Percentiles rank a stretch among this genome's conserved stretches.
Evolutionary conservation across 2,797 vertebrate genomes (phyloP).

Genomic region (Squalus acanthias): DNA sequence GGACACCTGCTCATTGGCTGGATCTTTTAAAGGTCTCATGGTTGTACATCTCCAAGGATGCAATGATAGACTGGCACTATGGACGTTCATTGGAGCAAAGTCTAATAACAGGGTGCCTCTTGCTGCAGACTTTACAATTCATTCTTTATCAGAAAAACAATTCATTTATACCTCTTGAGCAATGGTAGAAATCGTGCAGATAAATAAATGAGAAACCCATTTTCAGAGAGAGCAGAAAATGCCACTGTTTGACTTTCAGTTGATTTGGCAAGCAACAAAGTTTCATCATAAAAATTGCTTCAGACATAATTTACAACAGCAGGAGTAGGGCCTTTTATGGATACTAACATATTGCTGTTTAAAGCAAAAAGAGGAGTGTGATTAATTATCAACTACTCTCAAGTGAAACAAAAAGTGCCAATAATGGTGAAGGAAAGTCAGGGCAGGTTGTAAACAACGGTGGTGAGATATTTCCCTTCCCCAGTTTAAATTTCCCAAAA

Average conservation of each 20-base stretch:
- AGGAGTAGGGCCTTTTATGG: neutral
- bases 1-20: neutral
- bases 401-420: neutral
- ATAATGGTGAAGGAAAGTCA: neutral
- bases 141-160: neutral
- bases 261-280: neutral
- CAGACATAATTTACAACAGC: neutral
- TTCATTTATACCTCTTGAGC: neutral
- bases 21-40: too few relatives aligned
- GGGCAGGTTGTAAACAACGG: neutral
- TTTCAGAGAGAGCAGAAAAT: neutral
- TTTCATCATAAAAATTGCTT: neutral
- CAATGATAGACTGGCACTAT: neutral
- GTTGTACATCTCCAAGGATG: neutral
- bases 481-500: neutral
- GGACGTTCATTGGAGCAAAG: too few relatives aligned
- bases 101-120: neutral
- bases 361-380: neutral
- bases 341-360: neutral
- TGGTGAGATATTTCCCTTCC: neutral
- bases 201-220: neutral
- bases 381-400: neutral
- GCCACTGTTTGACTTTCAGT: neutral
- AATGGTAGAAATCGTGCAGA: neutral
- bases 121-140: neutral